Base-by-base conservation (phyloP, 2,888 invertebrate genomes). In the Drosophila heteroneura region DNA sequence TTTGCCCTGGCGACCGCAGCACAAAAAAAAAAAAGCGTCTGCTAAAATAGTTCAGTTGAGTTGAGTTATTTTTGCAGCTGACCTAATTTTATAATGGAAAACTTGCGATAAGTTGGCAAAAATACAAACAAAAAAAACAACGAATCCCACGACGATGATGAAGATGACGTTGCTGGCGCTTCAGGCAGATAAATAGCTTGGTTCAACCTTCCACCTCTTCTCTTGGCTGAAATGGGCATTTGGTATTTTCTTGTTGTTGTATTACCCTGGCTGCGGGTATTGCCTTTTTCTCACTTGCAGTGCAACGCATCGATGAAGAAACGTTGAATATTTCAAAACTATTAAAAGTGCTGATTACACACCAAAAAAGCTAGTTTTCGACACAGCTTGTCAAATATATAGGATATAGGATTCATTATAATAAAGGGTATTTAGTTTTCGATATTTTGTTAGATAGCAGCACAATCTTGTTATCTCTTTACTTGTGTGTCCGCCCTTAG, bases 31-130 rank as follows among this genome's bases (percentile, higher is more conserved):
- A 44, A 69, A 81, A 76, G 47, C 58, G 77, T 64, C 74, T 69
- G 71, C 81, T 75, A 79, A 86, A 90, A 90, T 86, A 90, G 86
- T 87, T 87, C 74, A 79, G 62, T 66, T 33, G 70, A 73, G 87
- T 82, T 86, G 85, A 88, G 84, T 90, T 90, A 90, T 90, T 90
- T 88, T 88, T 89, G 87, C 91, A 91, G 89, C 88, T 91, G 91
- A 91, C 91, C 91, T 80, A 92, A 91, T 92, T 91, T 91, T 91
- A 87, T 92, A 92, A 91, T 90, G 89, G 91, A 87, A 90, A 89
- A 91, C 89, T 90, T 86, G 90, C 90, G 83, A 85, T 89, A 89
- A 89, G 89, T 87, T 85, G 79, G 76, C 67, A 71, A 62, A 80
- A 53, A 75, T 54, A 77, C 78, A 53, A 52, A 67, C 26, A 57